Evolutionary conservation across 2,113 vertebrate species (phyloP).

Genomic region (Rhizomys pruinosus): DNA sequence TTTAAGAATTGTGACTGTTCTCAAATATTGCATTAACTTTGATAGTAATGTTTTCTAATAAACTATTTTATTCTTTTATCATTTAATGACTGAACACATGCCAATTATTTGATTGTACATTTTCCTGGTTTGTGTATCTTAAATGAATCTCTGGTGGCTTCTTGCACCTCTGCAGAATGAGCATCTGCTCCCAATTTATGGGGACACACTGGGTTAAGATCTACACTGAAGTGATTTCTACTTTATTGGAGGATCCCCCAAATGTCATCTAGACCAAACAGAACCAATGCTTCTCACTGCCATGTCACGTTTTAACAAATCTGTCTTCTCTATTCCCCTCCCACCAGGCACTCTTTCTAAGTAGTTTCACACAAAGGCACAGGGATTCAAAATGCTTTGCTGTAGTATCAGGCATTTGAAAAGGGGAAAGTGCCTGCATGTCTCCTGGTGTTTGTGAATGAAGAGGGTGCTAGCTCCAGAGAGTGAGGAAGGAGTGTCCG

Average conservation of each 20-base stretch:
- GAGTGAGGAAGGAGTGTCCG: neutral
- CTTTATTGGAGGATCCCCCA: slow-evolving; percentile 38
- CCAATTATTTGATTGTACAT: slow-evolving; percentile 36
- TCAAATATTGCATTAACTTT: slow-evolving; percentile 33
- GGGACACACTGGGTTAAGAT: slow-evolving; percentile 68
- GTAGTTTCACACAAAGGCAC: slow-evolving; percentile 58
- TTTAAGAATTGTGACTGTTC: slow-evolving; percentile 7
- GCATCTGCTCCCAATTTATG: slow-evolving; percentile 78
- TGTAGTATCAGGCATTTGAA: slow-evolving; percentile 30
- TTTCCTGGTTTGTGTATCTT: slow-evolving; percentile 38
- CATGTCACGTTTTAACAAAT: slow-evolving; percentile 42
- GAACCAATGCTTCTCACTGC: slow-evolving; percentile 64
- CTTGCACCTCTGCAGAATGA: slow-evolving; percentile 70
- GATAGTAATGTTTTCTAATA: slow-evolving; percentile 25
- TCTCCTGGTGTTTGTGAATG: slow-evolving; percentile 17
- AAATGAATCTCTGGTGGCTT: slow-evolving; percentile 38
- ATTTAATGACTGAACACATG: slow-evolving; percentile 21
- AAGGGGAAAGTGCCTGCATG: neutral
- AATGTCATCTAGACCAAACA: slow-evolving; percentile 65
- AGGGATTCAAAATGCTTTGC: slow-evolving; percentile 28
- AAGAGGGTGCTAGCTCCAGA: neutral
- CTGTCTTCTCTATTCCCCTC: slow-evolving; percentile 47
- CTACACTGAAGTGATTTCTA: slow-evolving; percentile 44
- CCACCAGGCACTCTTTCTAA: slow-evolving; percentile 37
- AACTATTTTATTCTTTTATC: neutral